Percentiles rank a stretch among this genome's conserved stretches.
phyloP scores from a whole-genome alignment of 2,888 invertebrate genomes.

The Tetragonisca angustula region DNA sequence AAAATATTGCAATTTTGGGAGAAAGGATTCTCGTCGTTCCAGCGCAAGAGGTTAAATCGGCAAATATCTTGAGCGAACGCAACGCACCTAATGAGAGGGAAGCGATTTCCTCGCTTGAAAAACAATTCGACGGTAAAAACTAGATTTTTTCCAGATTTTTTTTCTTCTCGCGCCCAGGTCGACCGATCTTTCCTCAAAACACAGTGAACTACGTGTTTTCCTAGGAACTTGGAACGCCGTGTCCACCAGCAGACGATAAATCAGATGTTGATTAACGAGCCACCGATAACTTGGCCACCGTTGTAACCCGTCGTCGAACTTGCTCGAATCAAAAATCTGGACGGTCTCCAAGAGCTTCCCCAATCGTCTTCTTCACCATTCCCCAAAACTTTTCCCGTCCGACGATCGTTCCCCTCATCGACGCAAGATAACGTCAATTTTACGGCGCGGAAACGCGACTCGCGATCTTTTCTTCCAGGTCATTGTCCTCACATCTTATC shows the following conservation, averaged over 20 bases:
- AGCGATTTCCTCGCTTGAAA: conserved; percentile 15
- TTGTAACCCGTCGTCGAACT: not conserved
- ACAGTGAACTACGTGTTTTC: conserved; percentile 39
- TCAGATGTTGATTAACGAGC: conserved; percentile 68
- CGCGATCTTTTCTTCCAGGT: not conserved
- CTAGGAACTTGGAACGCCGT: conserved; percentile 28
- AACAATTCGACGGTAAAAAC: conserved; percentile 19
- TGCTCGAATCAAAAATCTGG: conserved; percentile 64
- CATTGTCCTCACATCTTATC: conserved; percentile 20
- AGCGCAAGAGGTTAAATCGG: not conserved
- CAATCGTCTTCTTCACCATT: conserved; percentile 59
- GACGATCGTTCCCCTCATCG: conserved; percentile 43
- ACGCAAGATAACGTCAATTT: conserved; percentile 54
- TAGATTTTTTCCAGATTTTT: not conserved
- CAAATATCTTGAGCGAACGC: conserved; percentile 6
- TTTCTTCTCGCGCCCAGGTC: not conserved
- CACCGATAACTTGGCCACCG: conserved; percentile 48
- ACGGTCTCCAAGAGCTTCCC: conserved; percentile 63
- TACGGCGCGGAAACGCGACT: conserved; percentile 41
- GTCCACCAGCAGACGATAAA: conserved; percentile 44
- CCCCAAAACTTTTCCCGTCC: conserved; percentile 33
- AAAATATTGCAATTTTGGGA: too few species aligned
- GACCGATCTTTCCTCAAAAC: conserved; percentile 3
- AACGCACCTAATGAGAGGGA: not conserved
- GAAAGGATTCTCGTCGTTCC: too few species aligned